phyloP scores from a whole-genome alignment of 2,113 vertebrate species.

The Cynocephalus volans region DNA sequence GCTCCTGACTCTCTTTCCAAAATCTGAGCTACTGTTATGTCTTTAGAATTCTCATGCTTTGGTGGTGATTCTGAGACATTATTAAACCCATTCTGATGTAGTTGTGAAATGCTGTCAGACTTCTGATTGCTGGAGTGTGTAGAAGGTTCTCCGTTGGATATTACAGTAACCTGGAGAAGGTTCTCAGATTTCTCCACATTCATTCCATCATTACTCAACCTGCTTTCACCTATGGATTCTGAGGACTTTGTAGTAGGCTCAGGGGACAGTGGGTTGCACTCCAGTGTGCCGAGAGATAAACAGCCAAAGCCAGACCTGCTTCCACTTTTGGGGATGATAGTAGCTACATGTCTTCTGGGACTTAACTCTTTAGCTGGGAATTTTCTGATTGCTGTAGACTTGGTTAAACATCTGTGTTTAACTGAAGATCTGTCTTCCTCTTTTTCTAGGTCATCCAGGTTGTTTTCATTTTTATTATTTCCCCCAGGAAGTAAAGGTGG shows the following conservation, averaged over 20 bases:
- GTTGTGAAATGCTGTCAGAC: constrained; percentile 64
- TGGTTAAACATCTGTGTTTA: constrained; percentile 85
- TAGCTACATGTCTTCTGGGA: constrained; percentile 86
- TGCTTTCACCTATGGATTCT: constrained; percentile 67
- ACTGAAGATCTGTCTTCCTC: constrained; percentile 84
- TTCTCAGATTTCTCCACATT: constrained; percentile 69
- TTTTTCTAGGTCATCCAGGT: constrained; percentile 82
- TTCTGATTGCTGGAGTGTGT: constrained; percentile 70
- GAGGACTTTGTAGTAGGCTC: constrained; percentile 53
- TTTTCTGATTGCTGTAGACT: constrained; percentile 87
- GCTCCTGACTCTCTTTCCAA: constrained; percentile 47
- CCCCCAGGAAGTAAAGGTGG: constrained; percentile 57
- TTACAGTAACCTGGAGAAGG: not conserved
- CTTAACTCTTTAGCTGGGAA: constrained; percentile 87
- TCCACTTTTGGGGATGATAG: constrained; percentile 86
- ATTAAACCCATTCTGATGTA: constrained; percentile 53
- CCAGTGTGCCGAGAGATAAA: not conserved
- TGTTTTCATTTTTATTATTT: constrained; percentile 77
- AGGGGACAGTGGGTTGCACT: not conserved
- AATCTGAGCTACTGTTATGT: constrained; percentile 66
- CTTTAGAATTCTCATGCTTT: constrained; percentile 65
- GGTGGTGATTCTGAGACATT: constrained; percentile 52
- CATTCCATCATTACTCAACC: not conserved
- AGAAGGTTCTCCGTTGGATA: constrained; percentile 63
- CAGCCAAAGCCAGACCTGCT: constrained; percentile 52